Conservation (phyloP, 2,113 vertebrate genomes). For the Leptobrachium leishanense region DNA sequence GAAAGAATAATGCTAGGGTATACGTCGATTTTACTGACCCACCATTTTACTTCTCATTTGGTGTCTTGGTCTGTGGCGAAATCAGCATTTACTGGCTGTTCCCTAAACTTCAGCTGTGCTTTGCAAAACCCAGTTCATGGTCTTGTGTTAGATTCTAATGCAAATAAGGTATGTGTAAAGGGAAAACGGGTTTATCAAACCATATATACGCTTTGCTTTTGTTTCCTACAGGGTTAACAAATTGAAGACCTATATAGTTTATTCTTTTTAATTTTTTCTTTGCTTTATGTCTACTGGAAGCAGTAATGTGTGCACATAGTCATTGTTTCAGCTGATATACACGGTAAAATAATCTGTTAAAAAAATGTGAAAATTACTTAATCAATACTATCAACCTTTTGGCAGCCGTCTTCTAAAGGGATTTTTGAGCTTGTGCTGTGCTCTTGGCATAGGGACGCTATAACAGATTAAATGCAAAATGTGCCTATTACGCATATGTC, state of each 20-base stretch:
- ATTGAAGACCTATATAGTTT: slow-evolving; percentile 4
- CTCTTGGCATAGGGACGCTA: slow-evolving; percentile 28
- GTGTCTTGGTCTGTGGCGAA: no score
- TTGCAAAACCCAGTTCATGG: no score
- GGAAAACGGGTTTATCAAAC: no score
- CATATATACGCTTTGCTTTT: slow-evolving; percentile 5
- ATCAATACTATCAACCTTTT: slow-evolving; percentile 43
- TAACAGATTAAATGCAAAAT: slow-evolving; percentile 42
- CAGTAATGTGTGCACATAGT: slow-evolving; percentile 14
- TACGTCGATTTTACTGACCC: no score
- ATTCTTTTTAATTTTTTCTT: slow-evolving; percentile 16
- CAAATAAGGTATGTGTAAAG: no score
- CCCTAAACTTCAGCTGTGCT: no score
- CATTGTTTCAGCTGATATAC: slow-evolving; percentile 37
- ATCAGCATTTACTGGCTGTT: no score
- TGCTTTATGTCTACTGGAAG: slow-evolving; percentile 21
- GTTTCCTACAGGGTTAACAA: slow-evolving; percentile 23
- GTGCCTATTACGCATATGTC: slow-evolving; percentile 38
- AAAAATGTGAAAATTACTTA: slow-evolving; percentile 43
- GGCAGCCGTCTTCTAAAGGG: slow-evolving; percentile 26
- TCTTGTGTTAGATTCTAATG: no score
- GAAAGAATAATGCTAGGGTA: no score
- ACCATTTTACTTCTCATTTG: no score
- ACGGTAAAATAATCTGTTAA: slow-evolving; percentile 44
- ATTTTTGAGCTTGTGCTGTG: slow-evolving; percentile 16